Evolutionary conservation across 2,113 vertebrate species (phyloP).

Genomic region (Etheostoma cragini): DNA sequence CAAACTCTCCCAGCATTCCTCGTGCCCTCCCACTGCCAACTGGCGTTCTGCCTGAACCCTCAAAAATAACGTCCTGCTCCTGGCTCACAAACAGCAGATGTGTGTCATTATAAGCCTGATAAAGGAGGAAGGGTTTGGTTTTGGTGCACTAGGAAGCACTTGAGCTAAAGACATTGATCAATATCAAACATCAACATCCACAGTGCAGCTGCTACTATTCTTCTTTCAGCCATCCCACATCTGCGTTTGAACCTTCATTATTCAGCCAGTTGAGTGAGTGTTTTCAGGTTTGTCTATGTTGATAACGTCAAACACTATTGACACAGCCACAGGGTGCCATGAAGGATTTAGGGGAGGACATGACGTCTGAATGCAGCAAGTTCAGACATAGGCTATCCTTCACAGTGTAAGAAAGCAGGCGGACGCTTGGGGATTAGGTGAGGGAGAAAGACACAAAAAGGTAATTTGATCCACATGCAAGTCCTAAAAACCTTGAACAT

Average conservation of each 20-base stretch:
- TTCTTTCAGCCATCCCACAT: neutral
- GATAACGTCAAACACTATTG: neutral
- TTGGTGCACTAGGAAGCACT: neutral
- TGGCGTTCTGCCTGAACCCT: conserved; percentile 49
- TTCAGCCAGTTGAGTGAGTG: neutral
- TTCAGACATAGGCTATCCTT: neutral
- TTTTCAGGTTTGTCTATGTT: no score
- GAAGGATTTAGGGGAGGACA: conserved; percentile 2
- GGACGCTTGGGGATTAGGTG: neutral
- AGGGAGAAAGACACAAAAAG: neutral
- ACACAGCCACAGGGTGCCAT: neutral
- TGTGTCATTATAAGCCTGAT: conserved; percentile 31
- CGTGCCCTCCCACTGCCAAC: conserved; percentile 43
- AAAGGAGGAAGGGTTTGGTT: conserved; percentile 19
- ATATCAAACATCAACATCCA: conserved; percentile 15
- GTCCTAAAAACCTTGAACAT: neutral
- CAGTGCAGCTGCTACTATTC: neutral
- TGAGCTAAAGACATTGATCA: conserved; percentile 19
- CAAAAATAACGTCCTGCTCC: conserved; percentile 53
- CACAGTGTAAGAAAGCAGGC: neutral
- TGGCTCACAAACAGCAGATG: conserved; percentile 49
- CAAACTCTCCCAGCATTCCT: conserved; percentile 55
- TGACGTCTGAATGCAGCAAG: conserved; percentile 7
- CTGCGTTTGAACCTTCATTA: neutral
- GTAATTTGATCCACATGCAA: neutral